A percentile compares a stretch with the other conserved stretches of the same genome.
Evolutionary conservation across 2,797 vertebrate genomes (phyloP).

Genomic region (Sternarchorhynchus goeldii): DNA sequence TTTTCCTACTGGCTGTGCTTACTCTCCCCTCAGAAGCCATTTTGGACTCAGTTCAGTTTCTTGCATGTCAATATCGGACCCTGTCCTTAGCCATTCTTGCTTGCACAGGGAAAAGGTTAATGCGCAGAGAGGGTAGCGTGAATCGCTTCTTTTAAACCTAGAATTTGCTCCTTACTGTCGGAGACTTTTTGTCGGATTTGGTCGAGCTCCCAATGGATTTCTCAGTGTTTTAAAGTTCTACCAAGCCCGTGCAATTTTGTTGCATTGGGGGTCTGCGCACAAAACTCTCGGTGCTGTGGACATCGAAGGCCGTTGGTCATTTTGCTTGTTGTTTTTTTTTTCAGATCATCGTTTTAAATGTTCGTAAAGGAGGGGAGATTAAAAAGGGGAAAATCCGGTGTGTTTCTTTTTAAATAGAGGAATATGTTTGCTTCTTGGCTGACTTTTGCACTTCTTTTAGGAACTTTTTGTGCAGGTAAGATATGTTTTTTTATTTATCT

Average conservation of each 20-base stretch:
- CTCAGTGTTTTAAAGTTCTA: conserved; percentile 58
- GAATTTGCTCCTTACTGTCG: background rate
- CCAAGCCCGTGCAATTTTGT: too few relatives aligned
- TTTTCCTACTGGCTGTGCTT: conserved; percentile 74
- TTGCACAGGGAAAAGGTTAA: conserved; percentile 43
- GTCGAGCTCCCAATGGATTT: conserved; percentile 55
- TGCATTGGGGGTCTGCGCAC: too few relatives aligned
- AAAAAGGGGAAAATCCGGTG: conserved; percentile 60
- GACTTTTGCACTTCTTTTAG: conserved; percentile 85
- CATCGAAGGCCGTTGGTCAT: conserved; percentile 52
- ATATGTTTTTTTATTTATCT: background rate
- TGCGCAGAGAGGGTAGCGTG: conserved; percentile 15
- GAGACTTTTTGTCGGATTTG: conserved; percentile 33
- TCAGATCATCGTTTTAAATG: conserved; percentile 59
- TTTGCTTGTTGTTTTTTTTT: conserved; percentile 11
- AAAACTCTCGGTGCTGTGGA: conserved; percentile 43
- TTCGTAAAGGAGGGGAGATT: conserved; percentile 57
- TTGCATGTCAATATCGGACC: conserved; percentile 50
- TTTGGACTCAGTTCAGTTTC: conserved; percentile 80
- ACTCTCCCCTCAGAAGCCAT: conserved; percentile 78
- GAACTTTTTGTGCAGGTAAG: conserved; percentile 87
- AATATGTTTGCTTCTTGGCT: conserved; percentile 84
- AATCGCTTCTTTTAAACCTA: background rate
- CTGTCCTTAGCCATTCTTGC: conserved; percentile 44
- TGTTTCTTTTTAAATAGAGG: conserved; percentile 68